Evolutionary conservation across 2,797 vertebrate genomes (phyloP).

Genomic region (Lithobates pipiens): DNA sequence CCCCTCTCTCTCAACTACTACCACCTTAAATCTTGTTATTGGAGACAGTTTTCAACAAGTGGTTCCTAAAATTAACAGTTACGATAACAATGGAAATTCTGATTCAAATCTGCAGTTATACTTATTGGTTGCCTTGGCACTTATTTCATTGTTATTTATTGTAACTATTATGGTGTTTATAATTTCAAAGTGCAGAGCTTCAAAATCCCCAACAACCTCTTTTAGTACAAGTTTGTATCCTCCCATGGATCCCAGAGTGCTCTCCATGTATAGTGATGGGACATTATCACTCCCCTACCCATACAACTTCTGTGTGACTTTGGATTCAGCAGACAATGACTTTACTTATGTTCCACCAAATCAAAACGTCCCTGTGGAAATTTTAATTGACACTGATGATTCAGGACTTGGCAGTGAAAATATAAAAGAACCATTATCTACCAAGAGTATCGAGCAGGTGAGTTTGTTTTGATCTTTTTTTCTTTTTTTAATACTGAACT

Average conservation of each 20-base stretch:
- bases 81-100: background rate
- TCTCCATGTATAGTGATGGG: slow-evolving; percentile 56
- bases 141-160: slow-evolving; percentile 53
- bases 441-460: background rate
- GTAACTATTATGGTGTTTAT: slow-evolving; percentile 26
- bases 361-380: slow-evolving; percentile 29
- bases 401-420: slow-evolving; percentile 10
- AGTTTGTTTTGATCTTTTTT: background rate
- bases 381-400: slow-evolving; percentile 43
- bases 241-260: slow-evolving; percentile 34
- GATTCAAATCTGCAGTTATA: slow-evolving; percentile 29
- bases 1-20: slow-evolving; percentile 44
- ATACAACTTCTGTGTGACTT: slow-evolving; percentile 64
- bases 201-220: slow-evolving; percentile 49
- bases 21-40: slow-evolving; percentile 40
- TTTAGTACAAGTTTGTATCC: slow-evolving; percentile 50
- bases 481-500: too few relatives aligned
- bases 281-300: slow-evolving; percentile 63
- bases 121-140: slow-evolving; percentile 36
- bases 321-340: slow-evolving; percentile 52
- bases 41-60: slow-evolving; percentile 17
- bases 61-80: background rate
- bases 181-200: slow-evolving; percentile 28
- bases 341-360: slow-evolving; percentile 62
- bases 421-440: background rate